A percentile compares a stretch with the other conserved stretches of the same genome.
Conservation (phyloP, 2,888 invertebrate species). For the Tortrix viridana region DNA sequence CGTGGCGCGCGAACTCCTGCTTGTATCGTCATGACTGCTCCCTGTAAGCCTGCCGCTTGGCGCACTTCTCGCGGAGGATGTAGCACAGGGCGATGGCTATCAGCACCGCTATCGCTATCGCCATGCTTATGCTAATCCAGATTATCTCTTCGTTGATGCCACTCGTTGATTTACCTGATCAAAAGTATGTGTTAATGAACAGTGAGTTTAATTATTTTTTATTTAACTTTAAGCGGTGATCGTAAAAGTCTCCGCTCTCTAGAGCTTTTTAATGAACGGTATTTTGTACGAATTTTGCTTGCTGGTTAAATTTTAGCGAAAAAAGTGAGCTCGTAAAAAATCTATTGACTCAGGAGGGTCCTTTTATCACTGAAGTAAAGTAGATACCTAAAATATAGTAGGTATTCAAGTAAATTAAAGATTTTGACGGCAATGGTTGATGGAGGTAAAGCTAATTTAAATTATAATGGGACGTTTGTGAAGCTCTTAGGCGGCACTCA, state of each 20-base stretch:
- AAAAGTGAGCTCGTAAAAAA: neutral
- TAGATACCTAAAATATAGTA: neutral
- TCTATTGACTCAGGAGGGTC: slow-evolving; percentile 8
- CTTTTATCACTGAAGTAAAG: neutral
- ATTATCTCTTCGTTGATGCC: slow-evolving; percentile 95
- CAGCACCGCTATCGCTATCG: slow-evolving; percentile 90
- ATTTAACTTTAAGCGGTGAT: slow-evolving; percentile 4
- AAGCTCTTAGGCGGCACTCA: slow-evolving; percentile 5
- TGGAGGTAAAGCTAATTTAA: slow-evolving; percentile 26
- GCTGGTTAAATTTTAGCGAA: slow-evolving; percentile 6
- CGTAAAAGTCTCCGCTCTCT: slow-evolving; percentile 17
- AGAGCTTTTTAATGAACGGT: slow-evolving; percentile 18
- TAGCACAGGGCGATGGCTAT: slow-evolving; percentile 93
- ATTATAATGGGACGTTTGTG: slow-evolving; percentile 26
- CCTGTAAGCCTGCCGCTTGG: slow-evolving; percentile 88
- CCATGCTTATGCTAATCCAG: slow-evolving; percentile 95
- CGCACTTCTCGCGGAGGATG: slow-evolving; percentile 91
- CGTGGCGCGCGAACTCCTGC: slow-evolving; percentile 78
- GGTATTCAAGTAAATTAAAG: slow-evolving; percentile 11
- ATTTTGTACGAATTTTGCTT: slow-evolving; percentile 5
- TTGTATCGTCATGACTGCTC: slow-evolving; percentile 88
- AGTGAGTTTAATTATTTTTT: neutral
- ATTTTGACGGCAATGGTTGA: slow-evolving; percentile 12
- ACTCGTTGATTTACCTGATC: slow-evolving; percentile 90
- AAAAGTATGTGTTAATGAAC: slow-evolving; percentile 13